These are phyloP conservation scores for Trogon surrucura DNA, from an alignment of 2,113 vertebrate genomes.

Conservation along the genomic window DNA sequence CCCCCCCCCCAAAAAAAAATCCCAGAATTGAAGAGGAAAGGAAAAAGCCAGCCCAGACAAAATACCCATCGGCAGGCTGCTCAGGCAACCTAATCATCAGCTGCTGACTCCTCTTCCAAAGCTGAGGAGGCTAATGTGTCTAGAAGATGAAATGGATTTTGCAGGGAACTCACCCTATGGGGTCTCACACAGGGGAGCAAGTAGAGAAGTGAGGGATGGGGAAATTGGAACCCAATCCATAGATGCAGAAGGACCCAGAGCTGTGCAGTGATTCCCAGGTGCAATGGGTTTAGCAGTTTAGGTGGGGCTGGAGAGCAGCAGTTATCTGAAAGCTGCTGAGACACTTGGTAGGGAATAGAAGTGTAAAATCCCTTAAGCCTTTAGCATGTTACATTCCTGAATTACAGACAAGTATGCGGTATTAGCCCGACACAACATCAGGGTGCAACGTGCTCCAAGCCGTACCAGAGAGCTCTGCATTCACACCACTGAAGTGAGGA, in stretches of 20 bases:
- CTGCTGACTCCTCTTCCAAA: not conserved
- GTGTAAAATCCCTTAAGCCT: not conserved
- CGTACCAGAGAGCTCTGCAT: not conserved
- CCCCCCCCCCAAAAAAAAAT: not conserved
- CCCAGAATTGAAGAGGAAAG: not conserved
- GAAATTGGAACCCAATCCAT: not conserved
- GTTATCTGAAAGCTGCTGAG: not conserved
- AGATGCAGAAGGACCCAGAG: not conserved
- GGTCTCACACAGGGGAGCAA: not conserved
- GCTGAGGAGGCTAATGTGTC: accelerated
- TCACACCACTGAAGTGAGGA: not conserved
- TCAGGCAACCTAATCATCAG: not conserved
- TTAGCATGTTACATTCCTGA: not conserved
- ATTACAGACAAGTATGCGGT: not conserved
- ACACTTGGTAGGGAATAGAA: not conserved
- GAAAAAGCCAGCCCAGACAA: not conserved
- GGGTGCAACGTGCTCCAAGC: not conserved
- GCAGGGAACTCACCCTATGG: not conserved
- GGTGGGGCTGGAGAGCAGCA: not conserved
- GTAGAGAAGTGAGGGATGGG: not conserved
- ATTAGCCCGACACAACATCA: accelerated
- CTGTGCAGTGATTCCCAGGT: not conserved
- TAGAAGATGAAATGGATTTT: not conserved
- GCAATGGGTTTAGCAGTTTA: not conserved
- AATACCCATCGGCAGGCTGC: not conserved